phyloP scores from a whole-genome alignment of 2,113 vertebrate species.

The Phainopepla nitens region DNA sequence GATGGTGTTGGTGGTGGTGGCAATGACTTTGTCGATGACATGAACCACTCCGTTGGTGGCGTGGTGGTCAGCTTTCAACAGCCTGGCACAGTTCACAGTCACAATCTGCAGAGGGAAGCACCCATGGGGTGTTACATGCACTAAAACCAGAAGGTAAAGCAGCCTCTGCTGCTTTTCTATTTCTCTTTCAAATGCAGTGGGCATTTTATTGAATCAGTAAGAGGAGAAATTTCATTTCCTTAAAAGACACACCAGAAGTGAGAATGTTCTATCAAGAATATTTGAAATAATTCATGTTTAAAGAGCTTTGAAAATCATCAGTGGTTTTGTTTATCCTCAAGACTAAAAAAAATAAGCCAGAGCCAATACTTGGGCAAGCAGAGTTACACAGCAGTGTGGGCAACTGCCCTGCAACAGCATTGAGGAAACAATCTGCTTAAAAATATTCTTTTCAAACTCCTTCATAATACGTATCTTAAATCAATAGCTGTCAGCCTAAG shows the following conservation, averaged over 20 bases:
- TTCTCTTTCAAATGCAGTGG: not conserved
- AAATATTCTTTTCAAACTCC: not conserved
- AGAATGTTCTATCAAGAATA: not conserved
- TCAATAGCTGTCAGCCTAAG: not conserved
- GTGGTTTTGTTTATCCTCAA: not conserved
- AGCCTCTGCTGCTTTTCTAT: not conserved
- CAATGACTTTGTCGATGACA: slow-evolving; percentile 93
- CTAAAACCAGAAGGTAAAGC: not conserved
- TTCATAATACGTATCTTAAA: not conserved
- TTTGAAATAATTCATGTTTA: not conserved
- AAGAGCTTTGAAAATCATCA: not conserved
- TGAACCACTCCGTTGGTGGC: slow-evolving; percentile 97
- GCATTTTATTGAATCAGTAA: not conserved
- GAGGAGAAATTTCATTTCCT: not conserved
- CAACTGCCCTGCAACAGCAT: not conserved
- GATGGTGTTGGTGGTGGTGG: slow-evolving; percentile 85
- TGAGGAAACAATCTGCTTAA: not conserved
- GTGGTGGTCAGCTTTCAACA: slow-evolving; percentile 93
- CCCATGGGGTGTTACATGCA: not conserved
- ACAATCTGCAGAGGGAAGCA: slow-evolving; percentile 78
- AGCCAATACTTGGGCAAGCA: not conserved
- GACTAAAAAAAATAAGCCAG: not conserved
- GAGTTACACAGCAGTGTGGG: fast-evolving
- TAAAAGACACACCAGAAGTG: not conserved
- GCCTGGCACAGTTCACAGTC: slow-evolving; percentile 95